Evolutionary conservation across 2,888 invertebrate genomes (phyloP).

Genomic region (Dryomyza anilis): DNA sequence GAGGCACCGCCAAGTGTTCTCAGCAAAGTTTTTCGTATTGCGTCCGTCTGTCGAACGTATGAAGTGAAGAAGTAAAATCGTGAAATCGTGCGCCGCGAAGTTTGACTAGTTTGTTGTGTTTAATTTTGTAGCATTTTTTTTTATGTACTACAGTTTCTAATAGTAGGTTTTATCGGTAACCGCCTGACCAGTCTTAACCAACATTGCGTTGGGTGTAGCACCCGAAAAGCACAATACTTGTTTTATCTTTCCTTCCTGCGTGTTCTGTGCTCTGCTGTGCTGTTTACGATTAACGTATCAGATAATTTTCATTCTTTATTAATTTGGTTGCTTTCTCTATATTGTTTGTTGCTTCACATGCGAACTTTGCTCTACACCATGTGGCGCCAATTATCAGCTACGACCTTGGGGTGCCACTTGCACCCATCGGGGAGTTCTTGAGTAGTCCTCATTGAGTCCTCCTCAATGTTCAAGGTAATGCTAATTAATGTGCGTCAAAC

Average conservation of each 20-base stretch:
- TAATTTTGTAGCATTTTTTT: constrained; percentile 19
- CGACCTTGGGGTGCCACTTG: no score
- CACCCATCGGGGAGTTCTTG: constrained; percentile 20
- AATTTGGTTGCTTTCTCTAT: background rate
- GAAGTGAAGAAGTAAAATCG: no score
- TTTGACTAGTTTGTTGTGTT: background rate
- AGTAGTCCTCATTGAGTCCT: background rate
- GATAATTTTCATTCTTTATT: background rate
- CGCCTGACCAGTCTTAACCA: background rate
- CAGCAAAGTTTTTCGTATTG: background rate
- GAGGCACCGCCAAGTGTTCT: background rate
- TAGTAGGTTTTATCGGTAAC: no score
- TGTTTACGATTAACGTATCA: background rate
- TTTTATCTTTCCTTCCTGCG: no score
- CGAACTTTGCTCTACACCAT: background rate
- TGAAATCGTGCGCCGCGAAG: background rate
- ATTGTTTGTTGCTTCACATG: background rate
- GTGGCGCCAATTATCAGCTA: constrained; percentile 42
- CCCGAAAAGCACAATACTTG: background rate
- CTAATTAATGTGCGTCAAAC: background rate
- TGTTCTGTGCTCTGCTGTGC: no score
- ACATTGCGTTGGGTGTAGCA: background rate
- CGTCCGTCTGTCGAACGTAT: background rate
- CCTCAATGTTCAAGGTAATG: background rate
- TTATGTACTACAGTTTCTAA: constrained; percentile 14